These are phyloP conservation scores for Catostomus latipinnis DNA, from an alignment of 2,797 vertebrate species.

Conservation along the genomic window DNA sequence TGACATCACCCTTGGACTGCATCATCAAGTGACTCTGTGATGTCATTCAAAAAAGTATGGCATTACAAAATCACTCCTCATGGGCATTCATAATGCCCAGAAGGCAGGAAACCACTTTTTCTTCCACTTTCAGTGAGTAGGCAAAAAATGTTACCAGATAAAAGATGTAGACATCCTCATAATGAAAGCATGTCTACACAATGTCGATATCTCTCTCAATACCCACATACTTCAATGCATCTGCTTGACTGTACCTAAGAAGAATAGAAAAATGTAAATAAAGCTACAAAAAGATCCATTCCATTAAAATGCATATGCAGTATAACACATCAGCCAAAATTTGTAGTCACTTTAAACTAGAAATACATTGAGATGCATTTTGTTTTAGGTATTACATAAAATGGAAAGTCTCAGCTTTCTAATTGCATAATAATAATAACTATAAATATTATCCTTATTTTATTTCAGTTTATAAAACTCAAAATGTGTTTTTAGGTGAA, in stretches of 20 bases:
- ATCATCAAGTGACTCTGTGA: slow-evolving; percentile 26
- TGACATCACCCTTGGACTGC: neutral
- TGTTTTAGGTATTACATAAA: no score
- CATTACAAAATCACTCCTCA: slow-evolving; percentile 28
- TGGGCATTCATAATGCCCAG: slow-evolving; percentile 11
- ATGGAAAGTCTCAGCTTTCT: no score
- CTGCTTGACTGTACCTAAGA: slow-evolving; percentile 96
- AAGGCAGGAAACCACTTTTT: neutral
- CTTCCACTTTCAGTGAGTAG: slow-evolving; percentile 28
- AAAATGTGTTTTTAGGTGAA: no score
- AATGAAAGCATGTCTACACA: slow-evolving; percentile 68
- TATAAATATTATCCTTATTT: no score
- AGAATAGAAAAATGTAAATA: neutral
- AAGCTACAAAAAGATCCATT: neutral
- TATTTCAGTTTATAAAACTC: no score
- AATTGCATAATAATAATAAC: no score
- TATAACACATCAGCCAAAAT: no score
- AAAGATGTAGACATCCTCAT: slow-evolving; percentile 17
- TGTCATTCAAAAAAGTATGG: slow-evolving; percentile 16
- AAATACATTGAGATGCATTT: no score
- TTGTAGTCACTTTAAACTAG: no score
- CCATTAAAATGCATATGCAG: neutral
- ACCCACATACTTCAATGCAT: slow-evolving; percentile 97
- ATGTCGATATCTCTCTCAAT: slow-evolving; percentile 93
- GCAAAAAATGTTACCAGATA: slow-evolving; percentile 54